A percentile compares a stretch with the other conserved stretches of the same genome.
Conservation (phyloP, 2,888 invertebrate species). For the Sinohyriopsis cumingii region DNA sequence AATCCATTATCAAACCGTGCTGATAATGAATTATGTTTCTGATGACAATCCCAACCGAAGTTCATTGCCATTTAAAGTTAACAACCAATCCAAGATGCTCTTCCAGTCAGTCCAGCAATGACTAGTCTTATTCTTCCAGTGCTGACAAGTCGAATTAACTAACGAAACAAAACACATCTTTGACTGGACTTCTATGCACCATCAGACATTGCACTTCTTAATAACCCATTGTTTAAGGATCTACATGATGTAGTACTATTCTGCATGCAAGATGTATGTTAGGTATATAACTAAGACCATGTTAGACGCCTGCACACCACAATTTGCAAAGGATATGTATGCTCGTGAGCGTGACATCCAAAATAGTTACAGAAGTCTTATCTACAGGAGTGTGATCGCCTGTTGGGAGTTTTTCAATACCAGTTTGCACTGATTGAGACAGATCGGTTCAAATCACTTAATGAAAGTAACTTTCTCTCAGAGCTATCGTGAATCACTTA, state of each 20-base stretch:
- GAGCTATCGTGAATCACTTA: too few species aligned
- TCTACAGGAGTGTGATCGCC: slow-evolving; percentile 33
- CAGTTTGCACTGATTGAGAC: slow-evolving; percentile 44
- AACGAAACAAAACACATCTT: too few species aligned
- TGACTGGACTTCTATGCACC: too few species aligned
- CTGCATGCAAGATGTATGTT: slow-evolving; percentile 20
- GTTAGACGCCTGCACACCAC: slow-evolving; percentile 26
- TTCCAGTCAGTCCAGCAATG: too few species aligned
- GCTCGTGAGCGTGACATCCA: slow-evolving; percentile 35
- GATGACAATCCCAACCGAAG: too few species aligned
- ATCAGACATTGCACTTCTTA: slow-evolving; percentile 10
- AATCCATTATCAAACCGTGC: too few species aligned
- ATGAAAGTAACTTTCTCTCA: too few species aligned
- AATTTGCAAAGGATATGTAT: slow-evolving; percentile 24
- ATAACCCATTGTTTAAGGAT: slow-evolving; percentile 33
- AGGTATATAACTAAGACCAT: slow-evolving; percentile 31
- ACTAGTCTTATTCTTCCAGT: too few species aligned
- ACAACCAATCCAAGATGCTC: too few species aligned
- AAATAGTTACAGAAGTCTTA: slow-evolving; percentile 27
- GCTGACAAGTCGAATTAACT: too few species aligned
- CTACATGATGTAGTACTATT: slow-evolving; percentile 29
- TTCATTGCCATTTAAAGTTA: too few species aligned
- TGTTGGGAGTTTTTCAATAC: slow-evolving; percentile 35
- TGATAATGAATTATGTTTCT: too few species aligned
- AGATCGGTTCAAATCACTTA: slow-evolving; percentile 1